phyloP scores from a whole-genome alignment of 1,140 invertebrate species.

The Zaprionus ornatus region DNA sequence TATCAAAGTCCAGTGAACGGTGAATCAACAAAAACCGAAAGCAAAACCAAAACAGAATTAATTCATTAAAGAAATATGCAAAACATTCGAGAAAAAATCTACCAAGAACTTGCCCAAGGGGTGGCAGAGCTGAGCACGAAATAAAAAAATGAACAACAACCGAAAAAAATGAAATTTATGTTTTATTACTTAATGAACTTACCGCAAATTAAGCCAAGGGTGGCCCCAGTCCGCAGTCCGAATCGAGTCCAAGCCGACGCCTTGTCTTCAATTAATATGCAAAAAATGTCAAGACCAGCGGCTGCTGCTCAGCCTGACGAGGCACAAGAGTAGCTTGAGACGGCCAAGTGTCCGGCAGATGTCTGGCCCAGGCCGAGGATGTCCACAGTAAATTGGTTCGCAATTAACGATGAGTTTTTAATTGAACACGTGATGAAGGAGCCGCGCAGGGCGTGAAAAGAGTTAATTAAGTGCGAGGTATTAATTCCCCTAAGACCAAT shows the following conservation, averaged over 20 bases:
- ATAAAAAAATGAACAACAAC: conserved; percentile 35
- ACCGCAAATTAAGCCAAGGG: conserved; percentile 81
- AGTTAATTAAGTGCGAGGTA: conserved; percentile 28
- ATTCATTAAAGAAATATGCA: conserved; percentile 82
- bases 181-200: conserved; percentile 83
- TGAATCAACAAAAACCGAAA: conserved; percentile 77
- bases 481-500: neutral
- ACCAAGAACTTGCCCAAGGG: conserved; percentile 58
- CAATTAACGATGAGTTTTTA: conserved; percentile 71
- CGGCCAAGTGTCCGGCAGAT: conserved; percentile 36
- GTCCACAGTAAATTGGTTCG: conserved; percentile 65
- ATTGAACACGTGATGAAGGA: conserved; percentile 61
- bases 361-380: conserved; percentile 11
- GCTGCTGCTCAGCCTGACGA: conserved; percentile 53
- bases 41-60: conserved; percentile 79
- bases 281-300: conserved; percentile 73
- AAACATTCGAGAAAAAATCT: conserved; percentile 55
- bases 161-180: conserved; percentile 75
- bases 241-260: conserved; percentile 28
- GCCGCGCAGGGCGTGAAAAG: conserved; percentile 10
- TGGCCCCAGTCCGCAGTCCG: conserved; percentile 17
- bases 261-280: conserved; percentile 79
- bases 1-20: conserved; percentile 78
- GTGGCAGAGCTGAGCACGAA: conserved; percentile 19
- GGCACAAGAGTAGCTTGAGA: neutral